phyloP scores from a whole-genome alignment of 2,888 invertebrate genomes.

The Eupeodes latifasciatus region DNA sequence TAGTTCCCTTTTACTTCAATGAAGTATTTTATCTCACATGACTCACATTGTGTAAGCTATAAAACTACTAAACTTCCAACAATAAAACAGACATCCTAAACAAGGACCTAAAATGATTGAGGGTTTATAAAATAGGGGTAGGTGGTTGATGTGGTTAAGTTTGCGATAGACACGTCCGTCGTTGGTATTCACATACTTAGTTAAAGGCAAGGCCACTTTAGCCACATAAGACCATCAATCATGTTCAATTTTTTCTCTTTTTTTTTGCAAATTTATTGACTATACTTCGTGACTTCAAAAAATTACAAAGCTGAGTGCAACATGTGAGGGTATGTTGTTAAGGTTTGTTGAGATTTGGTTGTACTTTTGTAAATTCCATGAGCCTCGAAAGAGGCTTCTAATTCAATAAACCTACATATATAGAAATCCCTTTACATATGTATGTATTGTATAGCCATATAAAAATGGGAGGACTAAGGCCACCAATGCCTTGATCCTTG shows the following conservation, averaged over 20 bases:
- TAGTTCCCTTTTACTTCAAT: neutral
- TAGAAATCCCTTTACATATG: neutral
- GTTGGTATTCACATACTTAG: constrained; percentile 35
- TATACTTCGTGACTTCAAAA: constrained; percentile 54
- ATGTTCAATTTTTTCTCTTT: constrained; percentile 44
- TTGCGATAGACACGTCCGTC: constrained; percentile 50
- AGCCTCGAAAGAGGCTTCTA: neutral
- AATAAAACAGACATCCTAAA: constrained; percentile 50
- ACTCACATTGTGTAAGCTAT: constrained; percentile 28
- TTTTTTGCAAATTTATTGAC: constrained; percentile 62
- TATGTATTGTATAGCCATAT: neutral
- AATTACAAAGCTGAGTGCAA: constrained; percentile 34
- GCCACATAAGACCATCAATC: constrained; percentile 62
- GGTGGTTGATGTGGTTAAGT: neutral
- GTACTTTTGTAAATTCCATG: neutral
- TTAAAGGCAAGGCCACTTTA: constrained; percentile 47
- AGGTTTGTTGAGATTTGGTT: neutral
- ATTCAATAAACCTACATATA: constrained; percentile 3
- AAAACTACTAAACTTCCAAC: constrained; percentile 53
- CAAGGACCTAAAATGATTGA: constrained; percentile 54
- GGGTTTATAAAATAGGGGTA: neutral
- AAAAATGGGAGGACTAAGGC: neutral
- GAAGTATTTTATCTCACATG: constrained; percentile 15
- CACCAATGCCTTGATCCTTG: neutral
- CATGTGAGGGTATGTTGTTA: constrained; percentile 30